Evolutionary conservation across 2,888 invertebrate genomes (phyloP).

Genomic region (Athripsodes cinereus): DNA sequence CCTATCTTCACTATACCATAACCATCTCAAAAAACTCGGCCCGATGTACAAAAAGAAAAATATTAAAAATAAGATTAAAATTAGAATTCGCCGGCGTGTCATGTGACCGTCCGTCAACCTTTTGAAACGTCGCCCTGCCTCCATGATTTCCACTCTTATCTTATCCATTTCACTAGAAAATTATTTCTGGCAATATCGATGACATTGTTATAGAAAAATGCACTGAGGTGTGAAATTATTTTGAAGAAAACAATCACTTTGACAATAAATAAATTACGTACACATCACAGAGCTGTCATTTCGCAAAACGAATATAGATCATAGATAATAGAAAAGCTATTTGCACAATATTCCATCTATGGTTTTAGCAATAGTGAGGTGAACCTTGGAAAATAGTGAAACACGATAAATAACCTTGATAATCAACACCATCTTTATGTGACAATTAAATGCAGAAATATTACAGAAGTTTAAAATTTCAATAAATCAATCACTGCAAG

Average conservation of each 20-base stretch:
- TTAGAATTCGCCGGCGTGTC: slow-evolving; percentile 46
- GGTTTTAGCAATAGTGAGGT: too few relatives aligned
- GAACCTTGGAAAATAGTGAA: too few relatives aligned
- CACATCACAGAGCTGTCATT: neutral
- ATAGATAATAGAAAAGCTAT: neutral
- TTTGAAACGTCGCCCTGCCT: slow-evolving; percentile 46
- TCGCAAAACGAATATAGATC: neutral
- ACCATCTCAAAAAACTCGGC: slow-evolving; percentile 57
- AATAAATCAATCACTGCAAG: too few relatives aligned
- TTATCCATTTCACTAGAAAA: slow-evolving; percentile 39
- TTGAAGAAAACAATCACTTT: neutral
- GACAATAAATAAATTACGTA: neutral
- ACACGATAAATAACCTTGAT: too few relatives aligned
- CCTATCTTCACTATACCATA: slow-evolving; percentile 48
- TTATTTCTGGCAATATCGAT: too few relatives aligned
- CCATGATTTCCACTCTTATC: slow-evolving; percentile 35
- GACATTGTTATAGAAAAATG: too few relatives aligned
- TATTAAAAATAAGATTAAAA: slow-evolving; percentile 48
- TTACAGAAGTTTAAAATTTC: too few relatives aligned
- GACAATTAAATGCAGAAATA: too few relatives aligned
- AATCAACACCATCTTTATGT: too few relatives aligned
- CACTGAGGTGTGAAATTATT: neutral
- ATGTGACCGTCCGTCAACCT: slow-evolving; percentile 45
- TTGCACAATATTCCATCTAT: too few relatives aligned
- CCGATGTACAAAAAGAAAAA: slow-evolving; percentile 59